Base-by-base conservation (phyloP, 2,888 invertebrate genomes). In the Metacarcinus magister region DNA sequence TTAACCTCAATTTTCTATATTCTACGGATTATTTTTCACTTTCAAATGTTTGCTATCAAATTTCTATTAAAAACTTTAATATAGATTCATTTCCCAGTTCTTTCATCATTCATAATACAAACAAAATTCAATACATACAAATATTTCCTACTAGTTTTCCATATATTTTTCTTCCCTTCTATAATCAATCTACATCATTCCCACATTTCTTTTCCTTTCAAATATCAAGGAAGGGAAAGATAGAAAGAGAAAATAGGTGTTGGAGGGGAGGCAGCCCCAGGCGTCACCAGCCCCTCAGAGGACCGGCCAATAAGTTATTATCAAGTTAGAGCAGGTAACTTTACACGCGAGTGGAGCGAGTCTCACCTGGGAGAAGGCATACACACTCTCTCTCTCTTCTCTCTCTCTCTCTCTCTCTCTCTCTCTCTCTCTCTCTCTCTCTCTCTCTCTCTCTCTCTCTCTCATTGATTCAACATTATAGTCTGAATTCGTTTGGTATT, bases 341-440 rank as follows among this genome's bases (percentile, higher is more conserved):
- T 67, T 67, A 23, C 67, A 67, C 67, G 23, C n/a, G n/a, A 67
- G n/a, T 67, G 67, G n/a, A 67, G 67, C 67, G 67, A 5, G n/a
- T 0, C 67, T n/a, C 67, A 67, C 67, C 67, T 67, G 67, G 67
- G 67, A 67, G 13, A 5, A 10, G 60, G 60, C 23, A 2, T 7
- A 19, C 23, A 2, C 8, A 13, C 60, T 60, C 60, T 60, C 60
- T 16, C 60, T 60, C 60, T 60, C 60, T 60, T 46, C 46, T 7
- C 46, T 46, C 10, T 10, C 5, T 60, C 16, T 16, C 60, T 60
- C 60, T 60, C 60, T 60, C 60, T 60, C 60, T 60, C 60, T 67
- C 67, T 67, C 67, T 67, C 67, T 67, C 67, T 67, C 67, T 67
- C 67, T 67, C 67, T 67, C 89, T 89, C 89, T 44, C 89, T 39